Evolutionary conservation across 2,113 vertebrate genomes (phyloP).

Genomic region (Campylomormyrus numenius): DNA sequence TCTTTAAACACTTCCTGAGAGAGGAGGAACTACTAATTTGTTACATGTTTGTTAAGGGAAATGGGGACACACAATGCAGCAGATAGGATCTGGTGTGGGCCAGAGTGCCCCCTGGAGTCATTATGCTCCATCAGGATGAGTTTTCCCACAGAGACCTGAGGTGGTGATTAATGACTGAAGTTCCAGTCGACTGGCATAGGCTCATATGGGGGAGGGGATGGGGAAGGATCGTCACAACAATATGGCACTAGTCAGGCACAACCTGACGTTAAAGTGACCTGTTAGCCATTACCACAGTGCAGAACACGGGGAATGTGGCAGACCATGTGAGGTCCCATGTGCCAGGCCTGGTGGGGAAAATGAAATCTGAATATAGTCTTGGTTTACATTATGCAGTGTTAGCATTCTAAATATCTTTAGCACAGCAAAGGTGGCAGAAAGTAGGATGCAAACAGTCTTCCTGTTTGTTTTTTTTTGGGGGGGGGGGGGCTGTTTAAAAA

Average conservation of each 20-base stretch:
- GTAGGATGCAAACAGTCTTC: neutral
- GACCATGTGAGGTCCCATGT: neutral
- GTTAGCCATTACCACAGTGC: neutral
- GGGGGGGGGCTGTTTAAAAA: no score
- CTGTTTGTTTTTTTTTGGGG: neutral
- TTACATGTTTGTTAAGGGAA: neutral
- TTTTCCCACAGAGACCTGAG: neutral
- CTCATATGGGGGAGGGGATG: neutral
- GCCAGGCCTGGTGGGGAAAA: neutral
- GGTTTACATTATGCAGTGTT: neutral
- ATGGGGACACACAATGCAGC: conserved; percentile 5
- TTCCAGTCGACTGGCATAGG: neutral
- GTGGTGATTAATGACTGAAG: neutral
- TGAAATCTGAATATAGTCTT: neutral
- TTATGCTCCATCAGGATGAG: neutral
- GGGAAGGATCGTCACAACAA: neutral
- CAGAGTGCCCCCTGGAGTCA: neutral
- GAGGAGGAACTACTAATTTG: neutral
- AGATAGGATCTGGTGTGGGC: conserved; percentile 11
- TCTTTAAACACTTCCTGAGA: conserved; percentile 20
- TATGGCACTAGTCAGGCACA: neutral
- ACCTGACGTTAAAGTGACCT: neutral
- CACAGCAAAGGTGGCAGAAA: neutral
- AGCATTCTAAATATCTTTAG: neutral
- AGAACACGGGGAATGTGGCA: neutral